phyloP scores from a whole-genome alignment of 2,888 invertebrate species.

The Oscheius onirici region DNA sequence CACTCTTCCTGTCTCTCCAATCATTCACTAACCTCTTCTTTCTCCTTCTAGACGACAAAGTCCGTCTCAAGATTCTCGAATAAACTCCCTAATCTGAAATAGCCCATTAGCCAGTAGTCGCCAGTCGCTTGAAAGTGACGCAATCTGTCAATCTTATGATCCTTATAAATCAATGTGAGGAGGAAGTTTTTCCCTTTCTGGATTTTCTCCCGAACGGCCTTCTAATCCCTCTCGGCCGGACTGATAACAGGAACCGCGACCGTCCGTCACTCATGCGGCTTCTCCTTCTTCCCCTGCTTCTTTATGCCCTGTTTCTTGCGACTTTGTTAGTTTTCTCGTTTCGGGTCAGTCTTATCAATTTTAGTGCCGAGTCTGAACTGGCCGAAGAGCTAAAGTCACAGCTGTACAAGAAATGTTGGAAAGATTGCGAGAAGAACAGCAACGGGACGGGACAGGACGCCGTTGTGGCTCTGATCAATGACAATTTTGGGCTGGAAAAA shows the following conservation, averaged over 20 bases:
- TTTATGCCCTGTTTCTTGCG: not conserved
- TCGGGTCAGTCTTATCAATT: not conserved
- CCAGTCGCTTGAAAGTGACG: not conserved
- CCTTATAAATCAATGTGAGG: too few species aligned
- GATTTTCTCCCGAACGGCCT: slow-evolving; percentile 15
- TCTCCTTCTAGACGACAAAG: not conserved
- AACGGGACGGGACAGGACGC: slow-evolving; percentile 22
- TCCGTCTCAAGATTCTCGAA: not conserved
- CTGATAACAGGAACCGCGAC: slow-evolving; percentile 8
- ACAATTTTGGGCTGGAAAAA: slow-evolving; percentile 18
- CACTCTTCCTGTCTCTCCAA: not conserved
- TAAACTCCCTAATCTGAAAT: slow-evolving; percentile 16
- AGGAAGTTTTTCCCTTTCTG: not conserved
- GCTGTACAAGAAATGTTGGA: slow-evolving; percentile 34
- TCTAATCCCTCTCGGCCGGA: slow-evolving; percentile 4
- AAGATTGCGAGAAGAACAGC: slow-evolving; percentile 17
- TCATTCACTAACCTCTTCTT: not conserved
- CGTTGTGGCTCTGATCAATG: slow-evolving; percentile 31
- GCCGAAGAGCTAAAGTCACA: slow-evolving; percentile 26
- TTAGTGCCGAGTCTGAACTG: slow-evolving; percentile 14
- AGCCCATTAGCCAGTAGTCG: not conserved
- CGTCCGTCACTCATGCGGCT: slow-evolving; percentile 20
- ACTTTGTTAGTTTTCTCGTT: slow-evolving; percentile 6
- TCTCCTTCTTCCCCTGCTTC: slow-evolving; percentile 10
- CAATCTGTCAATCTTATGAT: slow-evolving; percentile 9